phyloP scores from a whole-genome alignment of 37 sponge, comb jelly and placozoan genomes.

The Hexactinellida sp. region DNA sequence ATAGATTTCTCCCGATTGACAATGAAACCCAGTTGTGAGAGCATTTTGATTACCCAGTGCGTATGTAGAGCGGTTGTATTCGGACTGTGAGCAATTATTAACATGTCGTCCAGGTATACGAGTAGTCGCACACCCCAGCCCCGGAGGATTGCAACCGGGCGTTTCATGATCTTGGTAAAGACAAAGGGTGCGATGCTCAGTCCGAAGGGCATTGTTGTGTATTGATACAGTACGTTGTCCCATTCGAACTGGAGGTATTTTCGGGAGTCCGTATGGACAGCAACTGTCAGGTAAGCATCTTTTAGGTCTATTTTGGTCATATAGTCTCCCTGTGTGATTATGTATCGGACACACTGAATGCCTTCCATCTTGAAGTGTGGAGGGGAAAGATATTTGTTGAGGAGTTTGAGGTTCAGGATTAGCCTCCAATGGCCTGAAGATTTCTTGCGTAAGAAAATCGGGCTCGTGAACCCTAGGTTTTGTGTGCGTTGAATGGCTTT shows the following conservation, averaged over 20 bases:
- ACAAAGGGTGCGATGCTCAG: slow-evolving; percentile 24
- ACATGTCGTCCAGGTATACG: slow-evolving; percentile 24
- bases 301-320: too few species aligned
- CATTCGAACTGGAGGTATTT: not conserved
- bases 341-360: not conserved
- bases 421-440: not conserved
- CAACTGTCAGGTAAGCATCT: slow-evolving; percentile 19
- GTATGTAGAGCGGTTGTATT: not conserved
- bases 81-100: slow-evolving; percentile 19
- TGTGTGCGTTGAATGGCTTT: too few species aligned
- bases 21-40: slow-evolving; percentile 16
- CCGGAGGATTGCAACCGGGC: not conserved
- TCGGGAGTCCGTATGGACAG: not conserved
- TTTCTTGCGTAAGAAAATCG: not conserved
- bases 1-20: slow-evolving; percentile 18
- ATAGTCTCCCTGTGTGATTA: slow-evolving; percentile 9
- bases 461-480: too few species aligned
- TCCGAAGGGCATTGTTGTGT: too few species aligned
- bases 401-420: slow-evolving; percentile 18
- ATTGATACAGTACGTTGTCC: too few species aligned
- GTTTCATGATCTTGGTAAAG: slow-evolving; percentile 27
- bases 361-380: slow-evolving; percentile 26
- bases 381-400: not conserved
- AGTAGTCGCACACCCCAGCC: not conserved
- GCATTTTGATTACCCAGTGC: not conserved